A percentile compares a stretch with the other conserved stretches of the same genome.
Evolutionary conservation across 1,140 invertebrate species (phyloP).

Genomic region (Oedothorax gibbosus): DNA sequence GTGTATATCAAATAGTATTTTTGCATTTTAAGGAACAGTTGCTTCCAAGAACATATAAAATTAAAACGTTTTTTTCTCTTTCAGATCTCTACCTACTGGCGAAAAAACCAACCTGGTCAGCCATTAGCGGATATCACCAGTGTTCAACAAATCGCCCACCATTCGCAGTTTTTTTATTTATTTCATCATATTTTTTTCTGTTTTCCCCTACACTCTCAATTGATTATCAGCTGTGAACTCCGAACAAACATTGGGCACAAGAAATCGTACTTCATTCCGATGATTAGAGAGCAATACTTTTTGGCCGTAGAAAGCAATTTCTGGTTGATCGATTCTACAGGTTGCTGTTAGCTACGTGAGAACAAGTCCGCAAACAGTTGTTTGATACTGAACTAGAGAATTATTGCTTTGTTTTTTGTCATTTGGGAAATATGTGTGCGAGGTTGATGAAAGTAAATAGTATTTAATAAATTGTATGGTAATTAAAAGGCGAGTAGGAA

Average conservation of each 20-base stretch:
- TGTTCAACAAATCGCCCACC: slow-evolving; percentile 48
- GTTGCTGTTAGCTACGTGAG: slow-evolving; percentile 53
- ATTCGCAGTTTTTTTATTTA: slow-evolving; percentile 5
- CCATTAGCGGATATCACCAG: slow-evolving; percentile 28
- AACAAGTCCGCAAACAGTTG: slow-evolving; percentile 37
- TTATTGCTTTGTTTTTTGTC: slow-evolving; percentile 1
- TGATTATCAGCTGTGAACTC: slow-evolving; percentile 40
- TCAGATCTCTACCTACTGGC: neutral
- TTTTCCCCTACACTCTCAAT: slow-evolving; percentile 12
- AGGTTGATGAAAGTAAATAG: too few relatives aligned
- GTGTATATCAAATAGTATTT: too few relatives aligned
- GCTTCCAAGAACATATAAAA: too few relatives aligned
- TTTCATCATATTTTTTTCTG: neutral
- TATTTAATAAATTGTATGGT: too few relatives aligned
- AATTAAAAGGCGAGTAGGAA: too few relatives aligned
- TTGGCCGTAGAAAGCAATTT: slow-evolving; percentile 37
- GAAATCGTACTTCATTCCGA: slow-evolving; percentile 22
- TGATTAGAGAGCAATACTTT: slow-evolving; percentile 28
- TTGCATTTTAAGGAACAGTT: too few relatives aligned
- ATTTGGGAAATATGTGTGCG: too few relatives aligned
- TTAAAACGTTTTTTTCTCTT: too few relatives aligned
- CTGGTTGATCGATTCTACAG: slow-evolving; percentile 49
- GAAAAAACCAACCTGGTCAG: slow-evolving; percentile 18
- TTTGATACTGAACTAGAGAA: neutral
- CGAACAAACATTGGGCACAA: slow-evolving; percentile 17